A percentile compares a stretch with the other conserved stretches of the same genome.
Evolutionary conservation across 2,797 vertebrate species (phyloP).

Genomic region (Decapterus maruadsi): DNA sequence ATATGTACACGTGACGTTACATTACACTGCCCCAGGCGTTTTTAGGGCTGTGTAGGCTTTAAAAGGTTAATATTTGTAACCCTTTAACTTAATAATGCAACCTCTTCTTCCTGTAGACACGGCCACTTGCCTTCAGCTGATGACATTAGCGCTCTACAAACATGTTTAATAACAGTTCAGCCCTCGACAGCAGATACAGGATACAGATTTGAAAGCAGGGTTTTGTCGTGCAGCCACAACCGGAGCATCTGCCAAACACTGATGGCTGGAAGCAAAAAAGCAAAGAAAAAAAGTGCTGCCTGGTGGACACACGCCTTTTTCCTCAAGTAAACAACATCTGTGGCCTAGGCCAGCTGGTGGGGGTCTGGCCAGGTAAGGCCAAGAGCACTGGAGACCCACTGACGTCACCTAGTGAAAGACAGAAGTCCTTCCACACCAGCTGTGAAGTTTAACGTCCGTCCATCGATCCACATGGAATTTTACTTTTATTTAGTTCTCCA

Average conservation of each 20-base stretch:
- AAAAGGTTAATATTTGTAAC: too few species aligned
- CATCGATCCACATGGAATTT: neutral
- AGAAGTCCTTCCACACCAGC: slow-evolving; percentile 23
- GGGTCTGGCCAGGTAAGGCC: slow-evolving; percentile 27
- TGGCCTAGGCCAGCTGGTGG: slow-evolving; percentile 40
- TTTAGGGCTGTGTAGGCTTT: too few species aligned
- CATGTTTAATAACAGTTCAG: slow-evolving; percentile 40
- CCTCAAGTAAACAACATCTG: slow-evolving; percentile 66
- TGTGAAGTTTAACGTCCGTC: slow-evolving; percentile 28
- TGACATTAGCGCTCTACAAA: slow-evolving; percentile 18
- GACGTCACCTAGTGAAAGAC: slow-evolving; percentile 21
- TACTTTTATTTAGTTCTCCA: neutral
- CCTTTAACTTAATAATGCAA: slow-evolving; percentile 7
- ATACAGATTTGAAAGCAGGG: slow-evolving; percentile 11
- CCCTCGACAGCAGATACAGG: neutral
- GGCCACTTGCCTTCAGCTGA: slow-evolving; percentile 16
- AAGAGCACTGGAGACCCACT: slow-evolving; percentile 7
- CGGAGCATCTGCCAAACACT: slow-evolving; percentile 39
- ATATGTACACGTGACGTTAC: too few species aligned
- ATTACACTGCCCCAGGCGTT: too few species aligned
- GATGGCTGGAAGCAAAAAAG: slow-evolving; percentile 22
- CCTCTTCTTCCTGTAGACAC: slow-evolving; percentile 23
- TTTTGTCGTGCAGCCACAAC: slow-evolving; percentile 20
- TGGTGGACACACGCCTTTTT: slow-evolving; percentile 33
- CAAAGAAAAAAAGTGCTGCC: slow-evolving; percentile 11